Evolutionary conservation across 2,888 invertebrate genomes (phyloP), one percentile per base, ranked within the genome.

Genomic region (Eucriotettix oculatus): DNA sequence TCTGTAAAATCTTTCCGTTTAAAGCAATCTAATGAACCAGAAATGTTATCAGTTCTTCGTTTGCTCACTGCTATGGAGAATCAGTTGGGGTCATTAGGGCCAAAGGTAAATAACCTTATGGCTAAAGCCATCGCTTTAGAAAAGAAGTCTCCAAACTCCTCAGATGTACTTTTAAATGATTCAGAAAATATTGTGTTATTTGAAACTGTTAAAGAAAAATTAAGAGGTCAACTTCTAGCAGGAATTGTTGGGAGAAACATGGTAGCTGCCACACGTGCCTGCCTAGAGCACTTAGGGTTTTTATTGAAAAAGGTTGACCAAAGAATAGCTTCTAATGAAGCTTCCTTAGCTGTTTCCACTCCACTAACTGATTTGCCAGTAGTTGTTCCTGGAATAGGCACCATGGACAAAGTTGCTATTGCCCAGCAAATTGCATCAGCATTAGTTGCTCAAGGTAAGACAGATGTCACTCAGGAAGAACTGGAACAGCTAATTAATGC

Each of bases 121-220:
- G 84, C 85, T 0, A 83, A 84, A 62, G 90, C 90, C 0, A 71
- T 90, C 55, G 85, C 83, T 52, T 80, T 90, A 74, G 90, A 90
- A 68, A 90, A 89, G 73, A 78, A 77, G 41, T 2, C 79, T 65
- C 80, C 86, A 0, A 87, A 88, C 71, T 85, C 87, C 2, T 84
- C 89, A 0, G 87, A 89, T 65, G 82, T 84, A 61, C 70, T 91
- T 52, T 73, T 90, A 1, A 79, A 81, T 58, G 85, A 85, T 60
- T 52, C 64, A 63, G 88, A 90, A 58, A 77, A 83, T 52, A 83
- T 85, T 59, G 87, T 88, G 0, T 76, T 90, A 65, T 82, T 92
- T 64, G 90, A 91, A 74, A 90, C 90, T 0, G 85, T 86, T 0
- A 90, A 90, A 67, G 91, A 91, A 72, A 91, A 91, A 72, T 74